phyloP scores from a whole-genome alignment of 2,888 invertebrate genomes.

The Unio pictorum region DNA sequence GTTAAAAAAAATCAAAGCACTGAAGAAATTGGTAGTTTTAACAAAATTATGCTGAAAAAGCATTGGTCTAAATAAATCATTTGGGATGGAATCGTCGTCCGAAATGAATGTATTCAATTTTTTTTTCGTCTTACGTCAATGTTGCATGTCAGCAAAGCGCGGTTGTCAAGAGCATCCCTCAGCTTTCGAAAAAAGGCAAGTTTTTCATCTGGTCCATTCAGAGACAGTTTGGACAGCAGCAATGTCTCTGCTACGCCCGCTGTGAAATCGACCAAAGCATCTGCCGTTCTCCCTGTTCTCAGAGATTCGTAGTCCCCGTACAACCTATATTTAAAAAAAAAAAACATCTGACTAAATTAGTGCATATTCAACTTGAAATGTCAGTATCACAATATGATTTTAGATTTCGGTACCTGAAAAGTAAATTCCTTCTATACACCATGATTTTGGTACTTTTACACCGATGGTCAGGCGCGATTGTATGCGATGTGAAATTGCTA shows the following conservation, averaged over 20 bases:
- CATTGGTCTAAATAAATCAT: too few relatives aligned
- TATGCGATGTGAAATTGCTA: too few relatives aligned
- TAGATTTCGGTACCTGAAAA: neutral
- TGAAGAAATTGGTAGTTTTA: too few relatives aligned
- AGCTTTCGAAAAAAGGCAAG: conserved; percentile 73
- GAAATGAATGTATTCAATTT: too few relatives aligned
- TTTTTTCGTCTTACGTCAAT: conserved; percentile 71
- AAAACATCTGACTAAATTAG: neutral
- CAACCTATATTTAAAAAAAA: conserved; percentile 60
- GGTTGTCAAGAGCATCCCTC: conserved; percentile 73
- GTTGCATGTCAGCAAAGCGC: conserved; percentile 76
- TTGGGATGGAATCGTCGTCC: too few relatives aligned
- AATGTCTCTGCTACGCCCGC: conserved; percentile 77
- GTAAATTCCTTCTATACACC: too few relatives aligned
- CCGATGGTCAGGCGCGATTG: too few relatives aligned
- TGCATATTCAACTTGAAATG: neutral
- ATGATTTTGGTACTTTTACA: too few relatives aligned
- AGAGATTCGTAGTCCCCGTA: conserved; percentile 77
- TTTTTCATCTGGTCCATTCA: conserved; percentile 59
- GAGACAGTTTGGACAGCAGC: conserved; percentile 49
- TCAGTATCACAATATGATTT: neutral
- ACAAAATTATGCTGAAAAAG: too few relatives aligned
- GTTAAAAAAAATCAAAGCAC: too few relatives aligned
- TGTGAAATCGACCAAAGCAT: conserved; percentile 77
- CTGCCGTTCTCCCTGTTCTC: conserved; percentile 74